Percentiles rank a stretch among this genome's conserved stretches.
phyloP scores from a whole-genome alignment of 2,113 vertebrate species.

The Gobio gobio region DNA sequence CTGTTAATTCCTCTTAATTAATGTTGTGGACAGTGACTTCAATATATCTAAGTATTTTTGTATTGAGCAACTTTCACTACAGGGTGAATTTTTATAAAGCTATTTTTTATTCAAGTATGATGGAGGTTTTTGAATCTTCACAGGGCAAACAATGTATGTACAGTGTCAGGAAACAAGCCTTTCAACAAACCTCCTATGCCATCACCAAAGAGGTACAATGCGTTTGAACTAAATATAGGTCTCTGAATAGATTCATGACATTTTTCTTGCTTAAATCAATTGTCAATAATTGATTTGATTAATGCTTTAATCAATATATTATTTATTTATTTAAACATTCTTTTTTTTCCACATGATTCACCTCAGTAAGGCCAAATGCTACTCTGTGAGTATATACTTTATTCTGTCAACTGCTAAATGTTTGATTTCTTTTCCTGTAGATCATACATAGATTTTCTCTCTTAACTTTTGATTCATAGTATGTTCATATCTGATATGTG shows the following conservation, averaged over 20 bases:
- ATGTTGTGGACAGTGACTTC: background rate
- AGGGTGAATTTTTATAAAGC: background rate
- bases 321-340: background rate
- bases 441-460: background rate
- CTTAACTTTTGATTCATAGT: background rate
- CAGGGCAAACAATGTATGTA: constrained; percentile 57
- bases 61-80: background rate
- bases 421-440: background rate
- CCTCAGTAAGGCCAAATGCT: constrained; percentile 4
- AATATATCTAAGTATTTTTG: background rate
- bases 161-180: constrained; percentile 25
- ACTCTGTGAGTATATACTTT: constrained; percentile 12
- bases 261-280: no score
- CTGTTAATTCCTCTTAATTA: background rate
- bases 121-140: background rate
- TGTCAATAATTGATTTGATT: no score
- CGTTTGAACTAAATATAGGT: background rate
- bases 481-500: background rate
- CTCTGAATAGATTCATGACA: background rate
- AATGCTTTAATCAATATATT: background rate
- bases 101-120: background rate
- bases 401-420: background rate
- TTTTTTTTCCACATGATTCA: background rate
- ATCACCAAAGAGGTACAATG: constrained; percentile 68
- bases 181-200: constrained; percentile 59